Base-by-base conservation (phyloP, 2,888 invertebrate species). In the Lithophane leautieri region DNA sequence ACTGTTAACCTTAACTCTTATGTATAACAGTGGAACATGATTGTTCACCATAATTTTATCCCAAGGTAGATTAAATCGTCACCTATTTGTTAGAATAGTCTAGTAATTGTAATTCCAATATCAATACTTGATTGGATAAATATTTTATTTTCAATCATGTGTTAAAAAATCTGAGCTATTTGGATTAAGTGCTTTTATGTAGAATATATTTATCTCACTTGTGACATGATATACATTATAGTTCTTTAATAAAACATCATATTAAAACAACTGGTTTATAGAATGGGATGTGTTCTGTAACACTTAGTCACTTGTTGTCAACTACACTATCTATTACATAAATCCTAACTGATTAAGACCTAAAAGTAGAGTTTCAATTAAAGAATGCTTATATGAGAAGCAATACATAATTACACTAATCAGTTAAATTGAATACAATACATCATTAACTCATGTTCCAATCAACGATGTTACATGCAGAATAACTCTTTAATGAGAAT, bases 391-490 rank as follows among this genome's bases (percentile, higher is more conserved):
- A 86, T 87, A 88, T 89, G 87, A 92, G 87, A 92, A 92, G 91
- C 91, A 90, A 89, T 91, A 92, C 89, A 93, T 91, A 91, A 92
- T 91, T 92, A 92, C 76, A 89, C 91, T 92, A 93, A 87, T 90
- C 86, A 90, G 91, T 92, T 90, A 89, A 86, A 89, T 91, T 92
- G 90, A 91, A 90, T 91, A 91, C 84, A 92, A 89, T 89, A 90
- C 87, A 89, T 91, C 86, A 81, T 86, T 79, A 89, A 88, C 88
- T 90, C 83, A 91, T 91, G 89, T 79, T 88, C 88, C 89, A 92
- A 91, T 92, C 84, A 91, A 90, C 90, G 89, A 91, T 83, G 88
- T 89, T 87, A 87, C 89, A 70, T 89, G 89, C 86, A 91, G 90
- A 91, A 91, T 87, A 88, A 85, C 88, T 89, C 87, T 86, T 86